Conservation (phyloP, 2,113 vertebrate species). For the Haemorhous mexicanus region DNA sequence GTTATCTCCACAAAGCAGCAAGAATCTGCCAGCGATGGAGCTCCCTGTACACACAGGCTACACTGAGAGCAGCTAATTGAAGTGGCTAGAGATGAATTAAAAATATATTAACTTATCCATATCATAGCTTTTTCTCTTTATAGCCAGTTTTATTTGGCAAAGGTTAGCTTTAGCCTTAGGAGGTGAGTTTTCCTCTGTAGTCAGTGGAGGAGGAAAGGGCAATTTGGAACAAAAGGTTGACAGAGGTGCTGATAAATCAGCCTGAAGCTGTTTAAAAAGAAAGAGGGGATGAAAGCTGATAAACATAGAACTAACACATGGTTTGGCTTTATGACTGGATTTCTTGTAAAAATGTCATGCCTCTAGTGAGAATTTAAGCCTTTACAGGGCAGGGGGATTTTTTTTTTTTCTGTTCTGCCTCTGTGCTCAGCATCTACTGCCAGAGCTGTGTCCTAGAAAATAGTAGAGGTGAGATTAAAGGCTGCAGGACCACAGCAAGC, state of each 20-base stretch:
- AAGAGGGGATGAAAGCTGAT: neutral
- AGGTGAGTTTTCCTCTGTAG: neutral
- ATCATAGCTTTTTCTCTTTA: neutral
- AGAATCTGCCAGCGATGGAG: neutral
- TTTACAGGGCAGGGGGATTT: neutral
- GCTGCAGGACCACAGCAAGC: neutral
- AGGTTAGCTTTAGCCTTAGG: slow-evolving; percentile 1
- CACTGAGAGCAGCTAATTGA: neutral
- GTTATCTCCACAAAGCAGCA: neutral
- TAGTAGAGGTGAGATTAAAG: neutral
- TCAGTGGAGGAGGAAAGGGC: neutral
- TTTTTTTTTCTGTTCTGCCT: neutral
- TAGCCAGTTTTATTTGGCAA: neutral
- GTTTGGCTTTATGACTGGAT: neutral
- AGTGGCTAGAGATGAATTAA: neutral
- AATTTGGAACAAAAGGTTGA: neutral
- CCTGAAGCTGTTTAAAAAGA: neutral
- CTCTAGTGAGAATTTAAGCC: neutral
- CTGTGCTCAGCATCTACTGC: neutral
- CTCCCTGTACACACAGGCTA: neutral
- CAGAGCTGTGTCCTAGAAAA: neutral
- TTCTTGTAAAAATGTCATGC: neutral
- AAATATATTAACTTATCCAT: neutral
- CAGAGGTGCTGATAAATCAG: slow-evolving; percentile 10
- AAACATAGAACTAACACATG: neutral